These are phyloP conservation scores for Peribatodes rhomboidaria DNA, from an alignment of 2,888 invertebrate genomes.

Conservation along the genomic window DNA sequence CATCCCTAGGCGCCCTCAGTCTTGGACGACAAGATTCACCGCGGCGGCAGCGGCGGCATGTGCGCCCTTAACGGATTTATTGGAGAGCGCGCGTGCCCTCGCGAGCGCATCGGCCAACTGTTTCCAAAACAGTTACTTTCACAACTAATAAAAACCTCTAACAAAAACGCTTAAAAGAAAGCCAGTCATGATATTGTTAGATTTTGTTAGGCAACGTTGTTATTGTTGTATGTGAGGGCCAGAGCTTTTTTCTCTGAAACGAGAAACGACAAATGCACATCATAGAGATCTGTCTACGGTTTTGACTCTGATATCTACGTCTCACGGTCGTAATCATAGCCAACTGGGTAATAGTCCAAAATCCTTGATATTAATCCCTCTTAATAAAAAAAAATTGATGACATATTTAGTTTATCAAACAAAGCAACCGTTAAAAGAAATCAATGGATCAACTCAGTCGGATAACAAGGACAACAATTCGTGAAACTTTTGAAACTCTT, in stretches of 20 bases:
- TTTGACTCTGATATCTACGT: not conserved
- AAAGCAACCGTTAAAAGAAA: not conserved
- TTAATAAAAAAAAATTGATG: too few relatives aligned
- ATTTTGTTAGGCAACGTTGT: not conserved
- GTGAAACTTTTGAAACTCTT: not conserved
- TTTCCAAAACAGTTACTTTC: constrained; percentile 50
- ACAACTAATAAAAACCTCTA: constrained; percentile 37
- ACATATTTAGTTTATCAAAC: not conserved
- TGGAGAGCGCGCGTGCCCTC: constrained; percentile 72
- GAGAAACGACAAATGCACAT: not conserved
- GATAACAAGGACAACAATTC: not conserved
- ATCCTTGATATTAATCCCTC: too few relatives aligned
- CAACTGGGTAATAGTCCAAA: too few relatives aligned
- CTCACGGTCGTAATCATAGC: not conserved
- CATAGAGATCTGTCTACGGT: too few relatives aligned
- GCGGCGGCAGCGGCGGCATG: constrained; percentile 71
- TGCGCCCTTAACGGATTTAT: constrained; percentile 84
- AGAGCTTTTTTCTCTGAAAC: not conserved
- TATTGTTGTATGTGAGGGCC: not conserved
- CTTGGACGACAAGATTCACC: constrained; percentile 77
- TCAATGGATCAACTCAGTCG: not conserved
- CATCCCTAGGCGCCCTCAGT: constrained; percentile 68
- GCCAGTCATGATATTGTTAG: constrained; percentile 10
- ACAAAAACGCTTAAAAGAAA: constrained; percentile 33
- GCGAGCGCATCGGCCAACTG: constrained; percentile 49